Evolutionary conservation across 1,140 invertebrate genomes (phyloP).

Genomic region (Hyposmocoma kahamanoa): DNA sequence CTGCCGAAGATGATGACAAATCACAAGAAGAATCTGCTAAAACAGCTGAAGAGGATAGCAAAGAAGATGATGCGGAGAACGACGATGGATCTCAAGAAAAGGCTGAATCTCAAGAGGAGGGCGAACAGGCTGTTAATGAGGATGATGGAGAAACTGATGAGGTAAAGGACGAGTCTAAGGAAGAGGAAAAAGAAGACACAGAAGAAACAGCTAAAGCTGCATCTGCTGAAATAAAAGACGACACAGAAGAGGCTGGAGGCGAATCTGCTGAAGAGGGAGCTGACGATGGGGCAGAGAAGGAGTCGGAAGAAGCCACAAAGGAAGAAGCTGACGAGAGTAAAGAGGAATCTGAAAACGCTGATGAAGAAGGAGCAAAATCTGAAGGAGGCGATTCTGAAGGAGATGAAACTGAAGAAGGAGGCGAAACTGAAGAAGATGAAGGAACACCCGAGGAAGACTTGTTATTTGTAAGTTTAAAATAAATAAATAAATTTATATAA

Average conservation of each 20-base stretch:
- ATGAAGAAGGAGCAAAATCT: constrained; percentile 17
- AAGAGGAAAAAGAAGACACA: constrained; percentile 24
- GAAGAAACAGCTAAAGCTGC: constrained; percentile 16
- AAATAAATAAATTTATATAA: constrained; percentile 5
- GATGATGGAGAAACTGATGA: constrained; percentile 52
- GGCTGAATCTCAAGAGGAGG: constrained; percentile 51
- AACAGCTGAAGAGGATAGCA: constrained; percentile 40
- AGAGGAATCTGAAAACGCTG: constrained; percentile 16
- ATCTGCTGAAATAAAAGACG: constrained; percentile 16
- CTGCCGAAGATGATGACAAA: constrained; percentile 30
- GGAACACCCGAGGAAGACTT: constrained; percentile 76
- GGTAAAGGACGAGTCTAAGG: constrained; percentile 41
- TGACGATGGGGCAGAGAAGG: constrained; percentile 21
- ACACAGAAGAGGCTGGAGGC: constrained; percentile 23
- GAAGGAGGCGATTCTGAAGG: constrained; percentile 28
- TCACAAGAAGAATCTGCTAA: constrained; percentile 29
- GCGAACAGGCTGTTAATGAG: constrained; percentile 27
- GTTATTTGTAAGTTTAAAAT: constrained; percentile 61
- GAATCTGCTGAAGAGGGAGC: constrained; percentile 25
- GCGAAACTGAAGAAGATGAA: constrained; percentile 39
- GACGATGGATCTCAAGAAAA: constrained; percentile 65
- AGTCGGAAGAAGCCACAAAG: constrained; percentile 18
- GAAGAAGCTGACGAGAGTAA: constrained; percentile 28
- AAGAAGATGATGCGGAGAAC: constrained; percentile 42
- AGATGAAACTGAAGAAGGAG: constrained; percentile 18